Conservation (phyloP, 1,140 invertebrate species). For the Cephus cinctus region DNA sequence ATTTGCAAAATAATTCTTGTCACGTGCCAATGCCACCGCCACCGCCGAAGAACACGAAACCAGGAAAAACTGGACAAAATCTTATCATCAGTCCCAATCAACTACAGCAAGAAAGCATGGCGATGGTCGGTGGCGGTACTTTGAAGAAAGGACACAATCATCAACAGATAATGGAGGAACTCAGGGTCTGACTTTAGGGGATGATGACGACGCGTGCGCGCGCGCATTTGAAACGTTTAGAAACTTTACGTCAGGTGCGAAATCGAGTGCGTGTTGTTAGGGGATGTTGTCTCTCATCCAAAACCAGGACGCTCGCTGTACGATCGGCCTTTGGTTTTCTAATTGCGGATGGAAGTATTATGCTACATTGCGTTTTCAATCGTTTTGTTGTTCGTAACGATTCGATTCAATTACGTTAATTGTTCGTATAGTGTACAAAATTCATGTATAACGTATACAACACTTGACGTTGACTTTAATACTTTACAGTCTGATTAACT, state of each 20-base stretch:
- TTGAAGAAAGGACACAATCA: conserved; percentile 66
- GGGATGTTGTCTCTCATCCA: conserved; percentile 12
- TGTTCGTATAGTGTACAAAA: no score
- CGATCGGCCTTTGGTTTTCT: conserved; percentile 2
- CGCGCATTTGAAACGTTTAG: not conserved
- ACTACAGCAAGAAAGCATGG: conserved; percentile 63
- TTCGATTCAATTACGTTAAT: no score
- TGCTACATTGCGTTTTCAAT: no score
- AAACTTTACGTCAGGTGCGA: not conserved
- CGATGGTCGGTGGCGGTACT: conserved; percentile 60
- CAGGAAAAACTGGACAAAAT: conserved; percentile 57
- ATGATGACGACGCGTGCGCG: conserved; percentile 1
- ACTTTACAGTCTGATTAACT: no score
- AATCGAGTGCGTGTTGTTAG: not conserved
- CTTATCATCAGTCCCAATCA: conserved; percentile 58
- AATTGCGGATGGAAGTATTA: no score
- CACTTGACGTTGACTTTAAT: no score
- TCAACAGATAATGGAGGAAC: conserved; percentile 66
- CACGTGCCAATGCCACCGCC: conserved; percentile 69
- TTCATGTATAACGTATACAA: no score
- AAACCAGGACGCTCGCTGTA: conserved; percentile 10
- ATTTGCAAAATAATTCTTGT: conserved; percentile 68
- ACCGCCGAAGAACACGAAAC: conserved; percentile 70
- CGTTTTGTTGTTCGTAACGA: no score
- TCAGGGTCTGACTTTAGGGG: conserved; percentile 69